Base-by-base conservation (phyloP, 2,888 invertebrate species). In the Neocrepidodera transversa region DNA sequence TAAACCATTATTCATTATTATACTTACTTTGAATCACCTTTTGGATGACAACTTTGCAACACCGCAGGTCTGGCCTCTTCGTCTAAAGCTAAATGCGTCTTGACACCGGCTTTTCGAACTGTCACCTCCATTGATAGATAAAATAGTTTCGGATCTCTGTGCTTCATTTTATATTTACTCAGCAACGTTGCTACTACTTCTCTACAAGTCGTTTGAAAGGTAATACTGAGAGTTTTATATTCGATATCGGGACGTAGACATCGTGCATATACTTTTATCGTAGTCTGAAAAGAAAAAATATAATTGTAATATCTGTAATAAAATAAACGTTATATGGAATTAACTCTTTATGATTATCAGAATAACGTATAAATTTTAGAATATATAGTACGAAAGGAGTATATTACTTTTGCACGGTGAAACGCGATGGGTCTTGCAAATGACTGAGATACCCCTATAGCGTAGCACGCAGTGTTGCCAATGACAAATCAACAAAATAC, bases 111-210 rank as follows among this genome's bases (percentile, higher is more conserved):
- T 63, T 92, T 88, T 48, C 93, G 83, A 47, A 95, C 92, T 11
- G 92, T 88, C 45, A 95, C 93, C 80, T 95, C 95, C 95, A 97
- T 96, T 74, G 93, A 93, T 53, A 97, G 85, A 80, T 93, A 95
- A 82, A 95, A 97, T 16, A 97, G 85, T 71, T 95, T 87, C 1
- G 95, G 93, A 80, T 97, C 96, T 18, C 95, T 86, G 78, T 94
- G 94, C 70, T 92, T 86, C 92, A 95, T 94, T 73, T 92, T 87
- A 80, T 84, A 79, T 65, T 96, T 95, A 79, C 91, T 87, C 63
- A 97, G 83, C 16, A 97, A 83, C 49, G 92, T 90, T 62, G 86
- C 83, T 8, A 96, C 92, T 64, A 97, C 91, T 79, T 95, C 92
- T 71, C 90, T 87, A 72, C 93, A 93, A 1, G 93, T 90, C 10